phyloP scores from a whole-genome alignment of 2,113 vertebrate genomes.

The Albula goreensis region DNA sequence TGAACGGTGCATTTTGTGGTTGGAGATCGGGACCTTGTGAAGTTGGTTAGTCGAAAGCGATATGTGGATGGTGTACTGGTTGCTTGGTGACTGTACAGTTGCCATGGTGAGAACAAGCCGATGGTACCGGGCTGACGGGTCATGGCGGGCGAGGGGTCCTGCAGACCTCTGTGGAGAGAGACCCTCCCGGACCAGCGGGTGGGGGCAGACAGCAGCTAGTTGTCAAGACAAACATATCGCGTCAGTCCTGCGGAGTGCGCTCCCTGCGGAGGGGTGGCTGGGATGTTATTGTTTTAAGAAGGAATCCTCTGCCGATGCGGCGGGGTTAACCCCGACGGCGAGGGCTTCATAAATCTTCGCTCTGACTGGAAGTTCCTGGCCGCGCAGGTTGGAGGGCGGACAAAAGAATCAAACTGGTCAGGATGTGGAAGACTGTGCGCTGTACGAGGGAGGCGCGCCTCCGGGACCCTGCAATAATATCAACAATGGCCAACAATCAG shows the following conservation, averaged over 20 bases:
- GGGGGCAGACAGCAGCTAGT: constrained; percentile 62
- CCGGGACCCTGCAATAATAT: constrained; percentile 86
- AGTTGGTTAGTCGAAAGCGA: background rate
- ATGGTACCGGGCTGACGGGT: background rate
- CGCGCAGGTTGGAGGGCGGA: constrained; percentile 79
- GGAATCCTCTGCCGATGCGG: constrained; percentile 79
- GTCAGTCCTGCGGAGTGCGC: constrained; percentile 65
- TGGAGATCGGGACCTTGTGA: no score
- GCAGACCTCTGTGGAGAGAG: constrained; percentile 3
- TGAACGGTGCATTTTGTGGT: no score
- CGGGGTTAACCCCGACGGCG: constrained; percentile 73
- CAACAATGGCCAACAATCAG: constrained; percentile 78
- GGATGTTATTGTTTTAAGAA: constrained; percentile 90
- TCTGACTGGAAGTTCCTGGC: constrained; percentile 83
- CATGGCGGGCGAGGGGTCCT: constrained; percentile 28
- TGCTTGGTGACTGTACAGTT: constrained; percentile 31
- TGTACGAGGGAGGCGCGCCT: constrained; percentile 72
- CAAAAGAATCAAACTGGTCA: constrained; percentile 84
- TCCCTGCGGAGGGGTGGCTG: constrained; percentile 69
- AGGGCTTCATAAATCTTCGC: constrained; percentile 89
- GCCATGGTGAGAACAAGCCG: background rate
- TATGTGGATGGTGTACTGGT: background rate
- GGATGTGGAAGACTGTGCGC: constrained; percentile 79
- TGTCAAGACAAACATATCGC: constrained; percentile 82
- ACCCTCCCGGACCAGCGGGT: constrained; percentile 29